Conservation (phyloP, 2,888 invertebrate species). For the Theodoxus fluviatilis region DNA sequence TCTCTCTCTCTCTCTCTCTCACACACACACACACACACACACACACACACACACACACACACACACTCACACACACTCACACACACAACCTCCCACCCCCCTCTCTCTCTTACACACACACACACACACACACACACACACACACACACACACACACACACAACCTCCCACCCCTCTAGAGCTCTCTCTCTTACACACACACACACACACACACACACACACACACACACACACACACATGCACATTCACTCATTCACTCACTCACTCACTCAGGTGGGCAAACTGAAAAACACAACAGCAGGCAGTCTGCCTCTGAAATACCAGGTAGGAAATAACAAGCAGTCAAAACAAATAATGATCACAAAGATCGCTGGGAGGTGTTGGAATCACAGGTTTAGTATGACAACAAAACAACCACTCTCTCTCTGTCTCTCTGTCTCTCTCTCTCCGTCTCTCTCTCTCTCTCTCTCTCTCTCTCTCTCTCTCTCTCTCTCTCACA, state of each 20-base stretch:
- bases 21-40: background rate
- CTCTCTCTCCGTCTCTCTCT: background rate
- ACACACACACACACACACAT: constrained; percentile 10
- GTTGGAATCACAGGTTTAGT: too few relatives aligned
- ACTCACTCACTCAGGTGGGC: background rate
- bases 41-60: constrained; percentile 21
- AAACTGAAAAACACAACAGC: too few relatives aligned
- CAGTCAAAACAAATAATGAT: too few relatives aligned
- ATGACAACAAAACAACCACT: too few relatives aligned
- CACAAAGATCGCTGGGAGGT: too few relatives aligned
- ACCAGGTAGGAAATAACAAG: too few relatives aligned
- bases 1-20: too few relatives aligned
- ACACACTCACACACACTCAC: constrained; percentile 19
- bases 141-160: background rate
- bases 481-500: background rate
- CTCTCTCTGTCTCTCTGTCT: background rate
- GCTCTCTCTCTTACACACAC: background rate
- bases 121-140: background rate
- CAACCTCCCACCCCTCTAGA: background rate
- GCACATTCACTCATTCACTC: background rate
- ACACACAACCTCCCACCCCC: background rate
- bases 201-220: constrained; percentile 12
- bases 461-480: background rate
- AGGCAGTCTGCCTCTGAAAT: too few relatives aligned
- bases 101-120: background rate